phyloP scores from a whole-genome alignment of 2,113 vertebrate species.

The Daboia siamensis region DNA sequence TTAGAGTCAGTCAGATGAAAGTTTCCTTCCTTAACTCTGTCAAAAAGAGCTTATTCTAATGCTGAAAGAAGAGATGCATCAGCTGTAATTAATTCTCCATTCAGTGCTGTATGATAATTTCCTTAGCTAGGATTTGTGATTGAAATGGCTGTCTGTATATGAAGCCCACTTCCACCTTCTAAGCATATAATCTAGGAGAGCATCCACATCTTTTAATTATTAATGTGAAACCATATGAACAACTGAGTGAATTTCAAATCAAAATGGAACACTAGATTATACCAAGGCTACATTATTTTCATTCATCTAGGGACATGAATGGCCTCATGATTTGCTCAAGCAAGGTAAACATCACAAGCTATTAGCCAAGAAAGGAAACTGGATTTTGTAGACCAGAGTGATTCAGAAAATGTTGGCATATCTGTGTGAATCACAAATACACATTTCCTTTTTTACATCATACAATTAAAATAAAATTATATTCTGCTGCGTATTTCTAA shows the following conservation, averaged over 20 bases:
- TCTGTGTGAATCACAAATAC: background rate
- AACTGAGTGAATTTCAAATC: background rate
- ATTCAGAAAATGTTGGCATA: background rate
- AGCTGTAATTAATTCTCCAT: background rate
- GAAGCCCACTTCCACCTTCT: background rate
- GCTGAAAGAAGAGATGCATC: background rate
- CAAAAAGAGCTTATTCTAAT: background rate
- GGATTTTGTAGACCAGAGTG: too few relatives aligned
- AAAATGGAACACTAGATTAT: background rate
- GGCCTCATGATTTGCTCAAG: background rate
- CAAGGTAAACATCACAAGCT: background rate
- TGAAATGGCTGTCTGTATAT: background rate
- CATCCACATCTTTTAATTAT: background rate
- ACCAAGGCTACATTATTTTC: background rate
- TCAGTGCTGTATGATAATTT: background rate
- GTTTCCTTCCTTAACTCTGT: background rate
- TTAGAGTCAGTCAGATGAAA: background rate
- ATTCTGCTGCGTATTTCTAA: constrained; percentile 44
- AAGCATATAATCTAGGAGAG: background rate
- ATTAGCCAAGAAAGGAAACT: background rate
- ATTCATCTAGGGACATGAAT: background rate
- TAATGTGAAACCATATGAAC: background rate
- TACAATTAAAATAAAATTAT: constrained; percentile 38
- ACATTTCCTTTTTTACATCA: constrained; percentile 13
- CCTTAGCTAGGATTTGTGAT: background rate